Base-by-base conservation (phyloP, 1,140 invertebrate genomes). In the Apis cerana region DNA sequence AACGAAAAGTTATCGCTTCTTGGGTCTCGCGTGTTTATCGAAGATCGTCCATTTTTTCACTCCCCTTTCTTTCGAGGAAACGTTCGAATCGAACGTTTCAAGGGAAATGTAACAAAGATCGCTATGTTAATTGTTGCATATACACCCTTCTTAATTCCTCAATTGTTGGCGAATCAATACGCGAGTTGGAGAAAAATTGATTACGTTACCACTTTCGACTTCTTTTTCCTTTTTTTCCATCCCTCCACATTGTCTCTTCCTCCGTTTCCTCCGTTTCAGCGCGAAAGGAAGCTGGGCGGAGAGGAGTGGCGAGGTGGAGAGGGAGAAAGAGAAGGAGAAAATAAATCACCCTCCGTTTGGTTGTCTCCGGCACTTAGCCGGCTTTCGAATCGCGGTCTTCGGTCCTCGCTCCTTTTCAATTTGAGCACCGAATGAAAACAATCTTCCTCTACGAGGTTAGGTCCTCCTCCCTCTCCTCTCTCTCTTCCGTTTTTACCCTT, bases 401-500 rank as follows among this genome's bases (percentile, higher is more conserved):
- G 80, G 74, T 77, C 74, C 87, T 88, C 86, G 87, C 80, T 91
- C 90, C 90, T 90, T 89, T 91, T 91, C 90, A 91, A 91, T 91
- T 90, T 89, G 89, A 90, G 82, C 83, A 85, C 83, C 88, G 85
- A 91, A 91, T 90, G 88, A 90, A 91, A 91, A 91, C 90, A 91
- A 90, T 91, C 89, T 89, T 89, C 85, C 89, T 88, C 84, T 84
- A 87, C 85, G 83, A 90, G 79, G 84, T 90, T 89, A 87, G 87
- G 85, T 69, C 75, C 82, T 72, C 71, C 67, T 81, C 54, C 62
- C 67, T 68, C 68, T 67, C 54, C 48, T 33, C 79, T 69, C 84
- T 79, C 62, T 78, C 75, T 81, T 62, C 74, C 82, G 58, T 85
- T 74, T 82, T 64, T 85, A 65, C 78, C 74, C 48, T 83, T 83